phyloP scores from a whole-genome alignment of 2,888 invertebrate species.

The Boloria euphrosyne region DNA sequence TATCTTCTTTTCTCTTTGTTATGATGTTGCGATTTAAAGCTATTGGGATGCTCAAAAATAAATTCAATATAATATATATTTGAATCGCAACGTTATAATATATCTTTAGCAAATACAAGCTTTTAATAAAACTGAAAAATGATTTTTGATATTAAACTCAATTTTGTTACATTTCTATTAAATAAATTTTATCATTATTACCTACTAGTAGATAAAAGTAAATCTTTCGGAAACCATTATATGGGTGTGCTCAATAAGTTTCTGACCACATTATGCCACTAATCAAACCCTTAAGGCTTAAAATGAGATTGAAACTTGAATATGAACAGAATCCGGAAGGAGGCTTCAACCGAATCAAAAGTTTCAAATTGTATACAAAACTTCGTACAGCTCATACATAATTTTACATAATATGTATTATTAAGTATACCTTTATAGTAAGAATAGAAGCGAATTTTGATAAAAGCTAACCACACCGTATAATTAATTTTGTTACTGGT shows the following conservation, averaged over 20 bases:
- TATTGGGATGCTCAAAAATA: background rate
- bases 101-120: no score
- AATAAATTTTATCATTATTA: no score
- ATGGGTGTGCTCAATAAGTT: background rate
- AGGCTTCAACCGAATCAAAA: conserved; percentile 10
- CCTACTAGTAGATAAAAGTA: no score
- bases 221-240: background rate
- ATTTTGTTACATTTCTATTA: no score
- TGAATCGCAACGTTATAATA: no score
- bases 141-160: no score
- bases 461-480: no score
- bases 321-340: conserved; percentile 5
- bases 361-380: conserved; percentile 12
- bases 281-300: background rate
- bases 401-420: conserved; percentile 4
- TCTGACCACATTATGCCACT: background rate
- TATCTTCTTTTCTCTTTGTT: conserved; percentile 46
- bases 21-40: conserved; percentile 40
- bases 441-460: no score
- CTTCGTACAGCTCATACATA: background rate
- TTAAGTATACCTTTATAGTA: background rate
- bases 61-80: background rate
- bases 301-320: conserved; percentile 11
- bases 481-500: no score
- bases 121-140: no score